A percentile compares a stretch with the other conserved stretches of the same genome.
Conservation (phyloP, 2,888 invertebrate species). For the Cataglyphis livida region DNA sequence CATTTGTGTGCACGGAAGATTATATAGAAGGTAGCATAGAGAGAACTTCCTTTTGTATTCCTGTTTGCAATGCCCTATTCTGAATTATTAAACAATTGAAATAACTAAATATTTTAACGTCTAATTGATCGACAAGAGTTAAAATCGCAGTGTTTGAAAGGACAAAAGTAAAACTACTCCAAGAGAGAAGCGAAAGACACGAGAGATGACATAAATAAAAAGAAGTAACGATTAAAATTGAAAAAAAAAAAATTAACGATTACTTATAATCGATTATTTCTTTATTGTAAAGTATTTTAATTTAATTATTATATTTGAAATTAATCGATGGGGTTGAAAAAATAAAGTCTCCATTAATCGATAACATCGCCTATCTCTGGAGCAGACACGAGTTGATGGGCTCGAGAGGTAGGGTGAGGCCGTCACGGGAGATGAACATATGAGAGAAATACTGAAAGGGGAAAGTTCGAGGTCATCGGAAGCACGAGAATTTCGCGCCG, state of each 20-base stretch:
- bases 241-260: neutral
- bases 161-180: neutral
- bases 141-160: neutral
- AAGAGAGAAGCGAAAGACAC: neutral
- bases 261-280: neutral
- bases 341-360: slow-evolving; percentile 16
- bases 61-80: neutral
- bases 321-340: neutral
- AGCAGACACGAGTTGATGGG: neutral
- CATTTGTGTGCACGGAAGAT: slow-evolving; percentile 25
- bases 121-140: neutral
- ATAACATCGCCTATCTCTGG: slow-evolving; percentile 3
- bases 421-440: slow-evolving; percentile 19
- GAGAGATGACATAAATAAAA: neutral
- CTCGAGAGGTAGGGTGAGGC: slow-evolving; percentile 5
- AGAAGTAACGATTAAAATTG: neutral
- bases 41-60: neutral
- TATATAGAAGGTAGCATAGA: neutral
- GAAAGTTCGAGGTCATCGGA: slow-evolving; percentile 55
- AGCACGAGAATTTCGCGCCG: slow-evolving; percentile 64
- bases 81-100: neutral
- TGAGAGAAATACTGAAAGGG: slow-evolving; percentile 39
- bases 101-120: neutral
- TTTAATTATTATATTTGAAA: neutral
- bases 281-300: neutral